These are phyloP conservation scores for Arctia plantaginis DNA, from an alignment of 2,888 invertebrate genomes.

Conservation along the genomic window DNA sequence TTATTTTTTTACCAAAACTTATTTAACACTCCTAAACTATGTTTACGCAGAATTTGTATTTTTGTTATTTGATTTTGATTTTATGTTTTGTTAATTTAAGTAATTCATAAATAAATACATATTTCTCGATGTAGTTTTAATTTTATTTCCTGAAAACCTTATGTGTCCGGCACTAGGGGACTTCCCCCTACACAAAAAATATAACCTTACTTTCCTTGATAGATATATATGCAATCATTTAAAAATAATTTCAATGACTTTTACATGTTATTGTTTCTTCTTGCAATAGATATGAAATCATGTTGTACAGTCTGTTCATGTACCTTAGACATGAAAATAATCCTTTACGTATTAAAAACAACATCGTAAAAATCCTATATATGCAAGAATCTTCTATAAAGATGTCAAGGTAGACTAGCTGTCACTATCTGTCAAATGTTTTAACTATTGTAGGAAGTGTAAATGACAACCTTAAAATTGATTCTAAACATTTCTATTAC, in stretches of 20 bases:
- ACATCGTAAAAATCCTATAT: background rate
- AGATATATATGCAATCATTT: too few relatives aligned
- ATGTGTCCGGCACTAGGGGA: too few relatives aligned
- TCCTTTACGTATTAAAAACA: background rate
- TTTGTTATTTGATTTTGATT: too few relatives aligned
- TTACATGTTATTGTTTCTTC: background rate
- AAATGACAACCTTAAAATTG: background rate
- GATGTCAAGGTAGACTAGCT: background rate
- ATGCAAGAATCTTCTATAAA: background rate
- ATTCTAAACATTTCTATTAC: background rate
- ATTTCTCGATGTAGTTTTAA: too few relatives aligned
- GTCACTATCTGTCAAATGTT: background rate
- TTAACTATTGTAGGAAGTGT: background rate
- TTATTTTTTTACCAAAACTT: too few relatives aligned
- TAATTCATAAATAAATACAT: too few relatives aligned
- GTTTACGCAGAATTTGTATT: too few relatives aligned
- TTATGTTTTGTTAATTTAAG: too few relatives aligned
- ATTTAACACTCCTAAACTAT: too few relatives aligned
- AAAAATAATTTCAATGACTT: background rate
- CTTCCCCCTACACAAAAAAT: too few relatives aligned
- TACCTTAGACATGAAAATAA: background rate
- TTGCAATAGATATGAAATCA: background rate
- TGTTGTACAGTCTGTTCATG: background rate
- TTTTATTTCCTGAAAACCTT: too few relatives aligned
- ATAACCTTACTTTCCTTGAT: too few relatives aligned